Evolutionary conservation across 2,797 vertebrate genomes (phyloP).

Genomic region (Perodicticus potto): DNA sequence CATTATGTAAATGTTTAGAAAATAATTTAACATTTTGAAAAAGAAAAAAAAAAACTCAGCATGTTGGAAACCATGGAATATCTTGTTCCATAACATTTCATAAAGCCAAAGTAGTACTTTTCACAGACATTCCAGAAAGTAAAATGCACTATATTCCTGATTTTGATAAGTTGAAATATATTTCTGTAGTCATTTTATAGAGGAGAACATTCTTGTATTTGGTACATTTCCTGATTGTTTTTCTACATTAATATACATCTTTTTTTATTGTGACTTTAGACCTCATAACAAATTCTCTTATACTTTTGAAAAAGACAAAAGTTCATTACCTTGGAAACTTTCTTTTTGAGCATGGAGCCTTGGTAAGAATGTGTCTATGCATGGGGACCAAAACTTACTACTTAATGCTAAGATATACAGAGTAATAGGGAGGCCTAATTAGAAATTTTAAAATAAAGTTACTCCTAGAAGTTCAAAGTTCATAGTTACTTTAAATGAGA

Average conservation of each 20-base stretch:
- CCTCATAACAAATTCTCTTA: background rate
- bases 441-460: background rate
- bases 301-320: background rate
- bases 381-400: background rate
- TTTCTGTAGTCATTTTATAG: background rate
- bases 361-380: background rate
- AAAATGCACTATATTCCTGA: background rate
- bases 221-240: background rate
- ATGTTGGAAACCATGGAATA: background rate
- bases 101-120: background rate
- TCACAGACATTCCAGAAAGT: background rate
- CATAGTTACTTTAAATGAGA: background rate
- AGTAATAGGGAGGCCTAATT: background rate
- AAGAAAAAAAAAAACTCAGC: background rate
- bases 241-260: background rate
- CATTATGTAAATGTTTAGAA: background rate
- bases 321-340: background rate
- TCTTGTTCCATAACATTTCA: background rate
- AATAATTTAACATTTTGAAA: slow-evolving; percentile 26
- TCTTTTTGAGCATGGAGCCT: background rate
- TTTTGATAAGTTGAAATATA: background rate
- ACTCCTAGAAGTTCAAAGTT: background rate
- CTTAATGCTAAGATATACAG: background rate
- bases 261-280: background rate
- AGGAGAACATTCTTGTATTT: background rate